Conservation (phyloP, 2,888 invertebrate genomes). For the Cheilosia soror region DNA sequence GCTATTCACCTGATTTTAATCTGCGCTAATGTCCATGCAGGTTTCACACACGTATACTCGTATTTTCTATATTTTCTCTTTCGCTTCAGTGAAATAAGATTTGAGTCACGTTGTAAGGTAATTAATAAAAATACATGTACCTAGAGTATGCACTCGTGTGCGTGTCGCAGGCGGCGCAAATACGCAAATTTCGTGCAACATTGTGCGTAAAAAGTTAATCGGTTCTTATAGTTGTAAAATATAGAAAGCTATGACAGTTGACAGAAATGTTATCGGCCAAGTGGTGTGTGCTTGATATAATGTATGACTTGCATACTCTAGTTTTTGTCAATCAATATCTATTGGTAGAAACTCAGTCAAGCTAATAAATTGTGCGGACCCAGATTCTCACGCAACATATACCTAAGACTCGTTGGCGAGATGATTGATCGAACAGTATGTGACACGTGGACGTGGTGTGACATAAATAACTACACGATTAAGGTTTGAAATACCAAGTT, state of each 20-base stretch:
- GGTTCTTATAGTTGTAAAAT: not conserved
- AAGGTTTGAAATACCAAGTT: too few species aligned
- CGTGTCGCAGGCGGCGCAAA: not conserved
- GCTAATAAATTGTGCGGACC: too few species aligned
- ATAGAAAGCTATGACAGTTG: conserved; percentile 27
- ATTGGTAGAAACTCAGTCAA: too few species aligned
- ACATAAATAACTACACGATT: too few species aligned
- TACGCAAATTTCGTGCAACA: conserved; percentile 26
- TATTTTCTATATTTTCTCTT: conserved; percentile 17
- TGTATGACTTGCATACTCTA: not conserved
- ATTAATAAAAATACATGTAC: conserved; percentile 27
- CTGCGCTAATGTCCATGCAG: conserved; percentile 25
- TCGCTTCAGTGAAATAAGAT: conserved; percentile 18
- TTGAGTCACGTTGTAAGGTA: conserved; percentile 23
- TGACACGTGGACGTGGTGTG: too few species aligned
- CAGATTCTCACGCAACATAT: too few species aligned
- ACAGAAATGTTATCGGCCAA: conserved; percentile 8
- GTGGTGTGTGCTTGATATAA: not conserved
- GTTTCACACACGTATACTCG: conserved; percentile 1
- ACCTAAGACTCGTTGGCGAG: too few species aligned
- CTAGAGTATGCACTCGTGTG: too few species aligned
- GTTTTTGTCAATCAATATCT: too few species aligned
- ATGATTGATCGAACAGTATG: too few species aligned
- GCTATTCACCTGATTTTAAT: conserved; percentile 20
- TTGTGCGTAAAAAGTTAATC: conserved; percentile 29